Evolutionary conservation across 2,797 vertebrate genomes (phyloP), one percentile per base, ranked within the genome.

Genomic region (Philypnodon macrostomus): DNA sequence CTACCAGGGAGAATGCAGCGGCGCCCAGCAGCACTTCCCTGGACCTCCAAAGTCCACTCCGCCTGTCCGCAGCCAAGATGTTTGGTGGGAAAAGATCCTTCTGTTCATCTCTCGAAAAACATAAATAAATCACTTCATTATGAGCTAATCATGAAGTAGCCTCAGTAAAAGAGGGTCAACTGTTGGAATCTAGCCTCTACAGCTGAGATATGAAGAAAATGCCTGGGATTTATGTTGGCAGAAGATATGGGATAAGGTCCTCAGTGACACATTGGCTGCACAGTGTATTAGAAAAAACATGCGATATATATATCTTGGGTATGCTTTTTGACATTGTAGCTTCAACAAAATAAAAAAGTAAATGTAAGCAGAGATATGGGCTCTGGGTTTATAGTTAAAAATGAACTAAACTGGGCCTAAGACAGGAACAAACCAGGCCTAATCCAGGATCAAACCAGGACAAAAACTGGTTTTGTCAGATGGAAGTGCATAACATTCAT

Each of bases 121-220:
- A 87, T 78, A 87, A 90, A 90, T 90, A 89, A 90, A 90, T 88
- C 84, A 89, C 73, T 86, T 86, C 64, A 68, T 79, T 81, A 82
- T 83, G 81, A 87, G 85, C 84, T 87, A 87, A 88, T 89, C 79
- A 80, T 60, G 49, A 87, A 86, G 78, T 64, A 86, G 80, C 66
- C 53, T 61, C 63, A 54, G 27, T 75, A 40, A 58, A 58, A 70
- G 68, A 62, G 16, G 58, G 44, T 4, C 67, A 73, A 72, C 77
- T 71, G 63, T 80, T 72, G 63, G 60, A 82, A 67, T 78, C 57
- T 64, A 50, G 69, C 62, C 65, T 69, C 54, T 69, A 63, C 73
- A 77, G 73, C 73, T 74, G 70, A 85, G 69, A 78, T 70, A 53
- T 54, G 47, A 75, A 78, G 60, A 58, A n/a, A 76, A 74, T 56